These are phyloP conservation scores for Helicolenus hilgendorfi DNA, from an alignment of 2,797 vertebrate species.

Conservation along the genomic window DNA sequence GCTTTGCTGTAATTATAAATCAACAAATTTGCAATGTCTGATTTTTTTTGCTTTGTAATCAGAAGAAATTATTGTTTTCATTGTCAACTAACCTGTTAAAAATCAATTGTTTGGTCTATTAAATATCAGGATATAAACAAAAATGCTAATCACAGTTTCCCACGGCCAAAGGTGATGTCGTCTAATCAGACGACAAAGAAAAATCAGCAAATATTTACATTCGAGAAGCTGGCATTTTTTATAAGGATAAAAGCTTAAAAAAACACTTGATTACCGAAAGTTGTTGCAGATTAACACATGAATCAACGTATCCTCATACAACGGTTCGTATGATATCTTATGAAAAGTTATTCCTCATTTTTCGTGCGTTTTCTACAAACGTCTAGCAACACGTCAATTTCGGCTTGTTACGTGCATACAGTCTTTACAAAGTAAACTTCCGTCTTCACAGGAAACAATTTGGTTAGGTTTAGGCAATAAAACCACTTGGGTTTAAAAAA, in stretches of 20 bases:
- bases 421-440: too few species aligned
- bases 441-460: too few species aligned
- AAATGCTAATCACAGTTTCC: neutral
- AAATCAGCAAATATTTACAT: neutral
- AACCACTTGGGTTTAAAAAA: too few species aligned
- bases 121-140: neutral
- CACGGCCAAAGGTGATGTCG: neutral
- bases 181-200: neutral
- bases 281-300: neutral
- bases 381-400: too few species aligned
- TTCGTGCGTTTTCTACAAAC: too few species aligned
- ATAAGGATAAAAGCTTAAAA: neutral
- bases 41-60: neutral
- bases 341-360: too few species aligned
- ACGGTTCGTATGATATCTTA: too few species aligned
- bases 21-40: neutral
- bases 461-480: too few species aligned
- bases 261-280: neutral
- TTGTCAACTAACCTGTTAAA: neutral
- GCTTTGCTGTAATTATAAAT: neutral
- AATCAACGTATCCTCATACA: too few species aligned
- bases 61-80: neutral
- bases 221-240: neutral
- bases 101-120: neutral
- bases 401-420: too few species aligned